These are phyloP conservation scores for Podarcis lilfordi DNA, from an alignment of 2,797 vertebrate species.

Conservation along the genomic window DNA sequence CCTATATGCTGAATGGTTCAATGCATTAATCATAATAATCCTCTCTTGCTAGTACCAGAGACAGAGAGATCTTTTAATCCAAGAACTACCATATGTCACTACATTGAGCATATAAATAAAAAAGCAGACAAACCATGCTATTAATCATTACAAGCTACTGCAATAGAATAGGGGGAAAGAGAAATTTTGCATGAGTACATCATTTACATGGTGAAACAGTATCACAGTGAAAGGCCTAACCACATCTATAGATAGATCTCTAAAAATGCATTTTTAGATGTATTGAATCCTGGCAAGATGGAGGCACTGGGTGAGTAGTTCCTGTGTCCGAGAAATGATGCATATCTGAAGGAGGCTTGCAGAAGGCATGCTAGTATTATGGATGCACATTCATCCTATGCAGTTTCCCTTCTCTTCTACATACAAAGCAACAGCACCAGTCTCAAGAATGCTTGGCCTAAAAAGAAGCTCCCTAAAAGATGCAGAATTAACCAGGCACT, in stretches of 20 bases:
- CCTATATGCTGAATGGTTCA: constrained; percentile 35
- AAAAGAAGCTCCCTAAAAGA: constrained; percentile 18
- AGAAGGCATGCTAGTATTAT: too few species aligned
- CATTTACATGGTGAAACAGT: neutral
- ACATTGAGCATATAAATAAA: neutral
- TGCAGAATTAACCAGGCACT: constrained; percentile 11
- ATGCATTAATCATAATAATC: constrained; percentile 34
- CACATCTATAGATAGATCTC: too few species aligned
- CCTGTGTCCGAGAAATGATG: too few species aligned
- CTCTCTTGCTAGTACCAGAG: neutral
- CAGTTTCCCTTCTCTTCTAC: neutral
- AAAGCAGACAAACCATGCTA: neutral
- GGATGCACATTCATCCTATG: constrained; percentile 9
- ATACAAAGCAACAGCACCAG: neutral
- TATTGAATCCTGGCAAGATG: too few species aligned
- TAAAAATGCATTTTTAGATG: neutral
- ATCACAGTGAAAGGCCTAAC: neutral
- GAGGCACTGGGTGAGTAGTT: too few species aligned
- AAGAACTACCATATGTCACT: neutral
- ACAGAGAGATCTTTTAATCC: constrained; percentile 41
- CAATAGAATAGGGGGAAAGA: neutral
- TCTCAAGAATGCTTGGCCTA: neutral
- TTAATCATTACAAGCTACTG: neutral
- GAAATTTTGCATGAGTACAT: neutral
- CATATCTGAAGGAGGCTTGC: too few species aligned